These are phyloP conservation scores for Cryptophagus acutangulus DNA, from an alignment of 2,888 invertebrate genomes.

Conservation along the genomic window DNA sequence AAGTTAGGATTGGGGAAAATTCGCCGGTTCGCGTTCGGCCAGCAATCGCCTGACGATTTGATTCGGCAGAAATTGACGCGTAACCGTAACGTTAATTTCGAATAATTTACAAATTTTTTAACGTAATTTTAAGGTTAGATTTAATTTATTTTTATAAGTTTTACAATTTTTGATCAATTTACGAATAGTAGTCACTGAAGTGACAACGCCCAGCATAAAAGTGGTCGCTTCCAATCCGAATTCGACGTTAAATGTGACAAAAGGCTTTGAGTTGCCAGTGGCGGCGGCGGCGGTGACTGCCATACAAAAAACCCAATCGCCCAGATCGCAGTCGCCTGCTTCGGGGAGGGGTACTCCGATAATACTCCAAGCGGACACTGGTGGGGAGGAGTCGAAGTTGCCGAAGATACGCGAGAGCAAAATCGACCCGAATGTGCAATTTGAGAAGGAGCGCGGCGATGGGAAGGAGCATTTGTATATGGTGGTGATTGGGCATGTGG, in stretches of 20 bases:
- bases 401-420: slow-evolving; percentile 52
- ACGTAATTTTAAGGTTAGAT: no score
- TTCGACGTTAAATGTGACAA: slow-evolving; percentile 49
- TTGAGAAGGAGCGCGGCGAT: slow-evolving; percentile 68
- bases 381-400: slow-evolving; percentile 20
- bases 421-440: slow-evolving; percentile 58
- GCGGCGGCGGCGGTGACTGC: slow-evolving; percentile 33
- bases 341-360: slow-evolving; percentile 56
- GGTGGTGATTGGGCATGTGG: slow-evolving; percentile 94
- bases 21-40: no score
- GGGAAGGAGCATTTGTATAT: slow-evolving; percentile 85
- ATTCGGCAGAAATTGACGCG: no score
- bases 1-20: no score
- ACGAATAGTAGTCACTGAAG: no score
- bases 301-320: slow-evolving; percentile 53
- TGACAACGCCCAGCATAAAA: slow-evolving; percentile 32
- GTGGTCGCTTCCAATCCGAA: slow-evolving; percentile 48
- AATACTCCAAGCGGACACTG: slow-evolving; percentile 18
- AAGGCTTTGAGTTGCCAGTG: slow-evolving; percentile 56
- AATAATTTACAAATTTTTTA: no score
- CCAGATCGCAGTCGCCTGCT: slow-evolving; percentile 66
- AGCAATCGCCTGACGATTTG: no score
- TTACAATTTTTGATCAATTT: no score
- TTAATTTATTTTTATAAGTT: no score
- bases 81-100: no score